phyloP scores from a whole-genome alignment of 2,888 invertebrate genomes.

The Chrysina gloriosa region DNA sequence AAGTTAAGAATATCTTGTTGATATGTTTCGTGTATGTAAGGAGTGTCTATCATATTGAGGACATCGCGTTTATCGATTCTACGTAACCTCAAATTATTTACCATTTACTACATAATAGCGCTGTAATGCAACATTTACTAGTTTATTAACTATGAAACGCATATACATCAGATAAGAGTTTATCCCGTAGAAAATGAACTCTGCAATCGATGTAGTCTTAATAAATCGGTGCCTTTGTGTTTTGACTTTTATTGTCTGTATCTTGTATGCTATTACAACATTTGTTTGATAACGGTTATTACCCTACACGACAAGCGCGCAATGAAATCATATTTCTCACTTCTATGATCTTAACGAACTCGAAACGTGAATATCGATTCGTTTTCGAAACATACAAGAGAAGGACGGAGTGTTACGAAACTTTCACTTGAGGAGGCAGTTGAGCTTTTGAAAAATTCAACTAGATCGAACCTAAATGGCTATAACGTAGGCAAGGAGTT shows the following conservation, averaged over 20 bases:
- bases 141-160: constrained; percentile 28
- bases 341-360: neutral
- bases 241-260: constrained; percentile 28
- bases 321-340: constrained; percentile 21
- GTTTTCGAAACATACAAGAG: neutral
- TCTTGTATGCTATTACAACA: constrained; percentile 11
- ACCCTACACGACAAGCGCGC: neutral
- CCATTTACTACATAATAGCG: neutral
- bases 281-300: constrained; percentile 26
- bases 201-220: constrained; percentile 20
- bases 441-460: constrained; percentile 27
- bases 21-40: too few relatives aligned
- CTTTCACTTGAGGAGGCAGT: constrained; percentile 26
- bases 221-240: constrained; percentile 31
- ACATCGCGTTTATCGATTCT: neutral
- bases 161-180: constrained; percentile 25
- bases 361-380: neutral
- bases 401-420: constrained; percentile 1
- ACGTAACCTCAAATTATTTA: neutral
- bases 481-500: neutral
- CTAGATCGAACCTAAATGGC: constrained; percentile 18
- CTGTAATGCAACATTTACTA: constrained; percentile 17
- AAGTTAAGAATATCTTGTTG: too few relatives aligned
- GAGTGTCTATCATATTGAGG: constrained; percentile 2
- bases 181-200: constrained; percentile 12